These are phyloP conservation scores for Arenaria interpres DNA, from an alignment of 2,113 vertebrate genomes.

Conservation along the genomic window DNA sequence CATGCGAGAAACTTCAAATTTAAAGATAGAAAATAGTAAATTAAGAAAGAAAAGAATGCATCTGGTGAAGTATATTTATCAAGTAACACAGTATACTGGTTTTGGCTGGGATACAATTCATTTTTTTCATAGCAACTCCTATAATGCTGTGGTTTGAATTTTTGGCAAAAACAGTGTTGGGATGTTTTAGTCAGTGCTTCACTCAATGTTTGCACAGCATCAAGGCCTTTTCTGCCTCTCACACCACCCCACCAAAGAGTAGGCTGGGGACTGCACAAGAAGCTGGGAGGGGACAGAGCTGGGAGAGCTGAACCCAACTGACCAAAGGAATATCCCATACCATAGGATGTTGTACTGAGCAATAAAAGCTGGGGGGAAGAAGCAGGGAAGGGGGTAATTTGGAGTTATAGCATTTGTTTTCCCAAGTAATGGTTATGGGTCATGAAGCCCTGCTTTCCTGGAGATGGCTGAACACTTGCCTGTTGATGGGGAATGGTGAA, in stretches of 20 bases:
- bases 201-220: accelerated
- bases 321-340: background rate
- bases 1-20: background rate
- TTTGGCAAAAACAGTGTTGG: background rate
- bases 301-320: background rate
- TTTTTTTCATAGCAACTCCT: background rate
- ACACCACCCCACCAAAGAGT: accelerated
- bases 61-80: background rate
- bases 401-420: accelerated
- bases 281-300: background rate
- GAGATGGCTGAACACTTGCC: background rate
- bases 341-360: background rate
- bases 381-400: background rate
- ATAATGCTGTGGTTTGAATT: background rate
- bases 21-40: background rate
- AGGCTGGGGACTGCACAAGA: background rate
- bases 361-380: background rate
- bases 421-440: accelerated
- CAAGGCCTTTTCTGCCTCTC: background rate
- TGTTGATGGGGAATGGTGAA: background rate
- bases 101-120: background rate
- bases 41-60: background rate
- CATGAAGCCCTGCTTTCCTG: background rate
- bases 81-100: background rate
- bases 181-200: background rate